Conservation (phyloP, 2,113 vertebrate genomes). For the Rhea pennata region DNA sequence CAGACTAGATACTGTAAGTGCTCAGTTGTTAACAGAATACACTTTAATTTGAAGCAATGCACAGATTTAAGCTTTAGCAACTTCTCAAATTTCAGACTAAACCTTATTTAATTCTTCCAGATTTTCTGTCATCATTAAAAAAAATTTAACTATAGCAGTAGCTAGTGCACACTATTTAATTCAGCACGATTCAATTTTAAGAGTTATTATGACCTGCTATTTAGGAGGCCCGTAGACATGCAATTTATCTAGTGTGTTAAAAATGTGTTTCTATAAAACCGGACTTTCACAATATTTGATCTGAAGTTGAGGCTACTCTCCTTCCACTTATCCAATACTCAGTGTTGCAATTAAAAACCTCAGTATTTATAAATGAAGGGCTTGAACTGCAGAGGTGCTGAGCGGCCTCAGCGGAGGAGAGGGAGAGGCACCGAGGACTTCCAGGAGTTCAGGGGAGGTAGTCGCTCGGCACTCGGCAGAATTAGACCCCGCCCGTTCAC, state of each 20-base stretch:
- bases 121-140: conserved; percentile 19
- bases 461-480: not conserved
- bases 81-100: conserved; percentile 1
- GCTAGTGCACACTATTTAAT: conserved; percentile 19
- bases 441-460: not conserved
- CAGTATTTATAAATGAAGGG: conserved; percentile 22
- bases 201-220: conserved; percentile 38
- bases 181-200: conserved; percentile 36
- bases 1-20: not conserved
- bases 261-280: conserved; percentile 30
- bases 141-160: conserved; percentile 34
- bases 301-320: not conserved
- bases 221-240: conserved; percentile 46
- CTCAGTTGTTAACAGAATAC: conserved; percentile 31
- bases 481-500: not conserved
- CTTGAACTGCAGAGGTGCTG: not conserved
- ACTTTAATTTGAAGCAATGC: conserved; percentile 42
- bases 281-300: conserved; percentile 10
- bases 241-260: conserved; percentile 19
- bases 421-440: not conserved
- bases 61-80: conserved; percentile 40
- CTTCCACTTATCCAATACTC: not conserved
- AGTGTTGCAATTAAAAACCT: not conserved
- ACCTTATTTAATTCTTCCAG: conserved; percentile 27
- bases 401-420: conserved; percentile 10